Conservation (phyloP, 2,888 invertebrate species). For the Synergus laeviventris region DNA sequence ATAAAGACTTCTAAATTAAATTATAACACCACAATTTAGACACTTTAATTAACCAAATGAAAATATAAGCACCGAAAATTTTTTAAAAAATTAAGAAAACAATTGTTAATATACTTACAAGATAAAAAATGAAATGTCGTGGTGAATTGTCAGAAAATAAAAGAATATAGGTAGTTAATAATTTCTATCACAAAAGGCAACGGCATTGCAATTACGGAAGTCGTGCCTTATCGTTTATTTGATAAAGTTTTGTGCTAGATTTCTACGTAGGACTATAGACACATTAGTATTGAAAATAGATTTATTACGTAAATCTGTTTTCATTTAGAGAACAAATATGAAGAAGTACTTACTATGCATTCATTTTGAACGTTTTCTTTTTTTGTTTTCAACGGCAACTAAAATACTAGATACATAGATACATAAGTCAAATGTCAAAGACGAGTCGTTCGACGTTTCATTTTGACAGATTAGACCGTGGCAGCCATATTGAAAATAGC, state of each 20-base stretch:
- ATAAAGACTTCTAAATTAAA: background rate
- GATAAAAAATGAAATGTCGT: background rate
- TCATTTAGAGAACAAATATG: background rate
- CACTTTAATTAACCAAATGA: too few relatives aligned
- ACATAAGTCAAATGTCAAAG: background rate
- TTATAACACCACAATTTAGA: background rate
- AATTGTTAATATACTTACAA: background rate
- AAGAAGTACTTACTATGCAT: conserved; percentile 23
- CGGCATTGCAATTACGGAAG: conserved; percentile 2
- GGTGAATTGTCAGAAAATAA: background rate
- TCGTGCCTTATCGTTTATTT: conserved; percentile 18
- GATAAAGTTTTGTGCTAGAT: conserved; percentile 5
- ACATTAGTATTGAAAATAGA: background rate
- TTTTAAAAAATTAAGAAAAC: background rate
- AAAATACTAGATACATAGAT: background rate
- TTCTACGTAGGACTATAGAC: background rate
- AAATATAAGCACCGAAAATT: too few relatives aligned
- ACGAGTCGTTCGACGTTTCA: conserved; percentile 28
- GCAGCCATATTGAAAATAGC: conserved; percentile 24
- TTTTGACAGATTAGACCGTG: conserved; percentile 32
- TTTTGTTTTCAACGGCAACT: background rate
- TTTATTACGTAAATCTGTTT: background rate
- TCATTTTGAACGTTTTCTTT: conserved; percentile 1
- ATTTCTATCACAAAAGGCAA: background rate
- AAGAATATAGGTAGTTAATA: background rate